These are phyloP conservation scores for Nycteola revayana DNA, from an alignment of 2,888 invertebrate species.

Conservation along the genomic window DNA sequence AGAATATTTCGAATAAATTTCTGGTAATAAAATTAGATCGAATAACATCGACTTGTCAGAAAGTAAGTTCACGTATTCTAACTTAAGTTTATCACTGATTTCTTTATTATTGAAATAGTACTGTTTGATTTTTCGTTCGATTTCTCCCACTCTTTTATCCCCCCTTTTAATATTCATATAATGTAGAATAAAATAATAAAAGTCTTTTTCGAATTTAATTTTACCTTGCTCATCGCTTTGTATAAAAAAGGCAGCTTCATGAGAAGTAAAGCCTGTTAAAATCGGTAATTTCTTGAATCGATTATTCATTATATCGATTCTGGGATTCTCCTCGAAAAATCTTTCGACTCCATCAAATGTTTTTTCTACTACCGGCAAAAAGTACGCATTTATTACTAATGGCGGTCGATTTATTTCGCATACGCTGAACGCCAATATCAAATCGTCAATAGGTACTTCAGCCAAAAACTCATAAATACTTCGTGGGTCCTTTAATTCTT, in stretches of 20 bases:
- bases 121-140: slow-evolving; percentile 37
- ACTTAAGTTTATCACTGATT: slow-evolving; percentile 30
- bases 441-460: slow-evolving; percentile 47
- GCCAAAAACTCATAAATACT: slow-evolving; percentile 48
- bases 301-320: slow-evolving; percentile 40
- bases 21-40: slow-evolving; percentile 46
- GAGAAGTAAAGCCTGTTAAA: slow-evolving; percentile 45
- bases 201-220: slow-evolving; percentile 46
- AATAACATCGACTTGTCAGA: slow-evolving; percentile 54
- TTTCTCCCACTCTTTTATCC: slow-evolving; percentile 27
- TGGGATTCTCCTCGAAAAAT: slow-evolving; percentile 53
- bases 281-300: slow-evolving; percentile 51
- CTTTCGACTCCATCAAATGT: slow-evolving; percentile 49
- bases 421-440: slow-evolving; percentile 45
- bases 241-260: slow-evolving; percentile 60
- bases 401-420: slow-evolving; percentile 46
- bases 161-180: slow-evolving; percentile 37
- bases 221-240: slow-evolving; percentile 41
- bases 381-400: slow-evolving; percentile 42
- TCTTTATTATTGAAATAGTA: slow-evolving; percentile 52
- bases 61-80: slow-evolving; percentile 48
- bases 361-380: slow-evolving; percentile 59
- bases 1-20: slow-evolving; percentile 39
- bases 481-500: slow-evolving; percentile 36
- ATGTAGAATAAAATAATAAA: slow-evolving; percentile 51